Evolutionary conservation across 2,113 vertebrate species (phyloP).

Genomic region (Leptocoma aspasia): DNA sequence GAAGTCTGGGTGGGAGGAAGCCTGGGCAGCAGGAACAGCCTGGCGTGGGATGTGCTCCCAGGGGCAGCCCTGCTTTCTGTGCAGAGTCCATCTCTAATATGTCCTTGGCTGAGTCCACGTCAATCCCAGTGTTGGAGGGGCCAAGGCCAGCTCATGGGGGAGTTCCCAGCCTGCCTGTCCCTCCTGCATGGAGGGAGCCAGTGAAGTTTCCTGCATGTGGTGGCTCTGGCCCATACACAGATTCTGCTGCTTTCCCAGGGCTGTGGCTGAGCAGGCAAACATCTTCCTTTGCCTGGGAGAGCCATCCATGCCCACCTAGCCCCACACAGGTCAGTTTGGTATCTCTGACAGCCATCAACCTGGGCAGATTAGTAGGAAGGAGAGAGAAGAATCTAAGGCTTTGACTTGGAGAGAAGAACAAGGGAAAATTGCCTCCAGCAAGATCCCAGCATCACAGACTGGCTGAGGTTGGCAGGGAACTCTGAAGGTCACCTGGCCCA

Average conservation of each 20-base stretch:
- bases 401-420: background rate
- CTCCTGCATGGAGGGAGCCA: background rate
- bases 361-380: background rate
- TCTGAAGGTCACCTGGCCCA: background rate
- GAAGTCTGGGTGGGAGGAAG: conserved; percentile 20
- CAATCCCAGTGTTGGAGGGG: background rate
- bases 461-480: background rate
- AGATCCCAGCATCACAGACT: background rate
- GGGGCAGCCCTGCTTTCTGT: background rate
- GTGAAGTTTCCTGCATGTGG: background rate
- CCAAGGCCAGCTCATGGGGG: background rate
- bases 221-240: background rate
- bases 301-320: rapidly evolving
- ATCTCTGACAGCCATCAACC: background rate
- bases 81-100: rapidly evolving
- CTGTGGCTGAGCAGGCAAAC: background rate
- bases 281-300: background rate
- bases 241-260: background rate
- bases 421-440: background rate
- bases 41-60: background rate
- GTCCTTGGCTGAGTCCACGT: rapidly evolving
- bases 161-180: background rate
- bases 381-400: background rate
- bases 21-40: background rate
- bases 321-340: background rate